phyloP scores from a whole-genome alignment of 1,140 invertebrate genomes.

The Magallana angulata region DNA sequence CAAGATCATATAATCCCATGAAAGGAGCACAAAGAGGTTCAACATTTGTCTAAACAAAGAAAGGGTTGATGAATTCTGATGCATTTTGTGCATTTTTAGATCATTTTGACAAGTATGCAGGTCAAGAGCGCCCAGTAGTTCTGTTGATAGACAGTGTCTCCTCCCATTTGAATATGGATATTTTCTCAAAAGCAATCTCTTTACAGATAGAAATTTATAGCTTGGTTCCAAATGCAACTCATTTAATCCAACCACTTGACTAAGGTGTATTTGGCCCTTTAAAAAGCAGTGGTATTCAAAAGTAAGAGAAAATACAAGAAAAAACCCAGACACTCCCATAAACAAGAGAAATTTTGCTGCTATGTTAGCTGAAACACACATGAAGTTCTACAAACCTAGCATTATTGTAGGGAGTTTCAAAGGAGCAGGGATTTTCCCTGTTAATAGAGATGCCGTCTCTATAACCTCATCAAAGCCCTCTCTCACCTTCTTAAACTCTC shows the following conservation, averaged over 20 bases:
- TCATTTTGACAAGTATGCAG: constrained; percentile 53
- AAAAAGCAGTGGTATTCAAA: constrained; percentile 48
- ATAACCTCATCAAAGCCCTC: background rate
- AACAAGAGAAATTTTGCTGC: constrained; percentile 56
- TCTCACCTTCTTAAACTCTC: background rate
- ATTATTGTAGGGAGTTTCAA: constrained; percentile 43
- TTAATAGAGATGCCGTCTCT: background rate
- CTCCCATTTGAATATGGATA: constrained; percentile 43
- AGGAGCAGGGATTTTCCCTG: background rate
- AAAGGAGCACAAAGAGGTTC: constrained; percentile 41
- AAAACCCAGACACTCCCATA: constrained; percentile 49
- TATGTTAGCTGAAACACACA: constrained; percentile 56
- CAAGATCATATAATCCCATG: constrained; percentile 37
- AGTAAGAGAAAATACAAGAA: constrained; percentile 37
- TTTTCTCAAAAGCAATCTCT: constrained; percentile 44
- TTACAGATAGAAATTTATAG: constrained; percentile 55
- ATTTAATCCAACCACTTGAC: constrained; percentile 59
- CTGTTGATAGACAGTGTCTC: constrained; percentile 60
- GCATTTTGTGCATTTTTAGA: too few species aligned
- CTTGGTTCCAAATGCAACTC: constrained; percentile 59
- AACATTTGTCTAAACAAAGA: constrained; percentile 31
- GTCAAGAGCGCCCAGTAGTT: constrained; percentile 51
- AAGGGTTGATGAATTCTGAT: too few species aligned
- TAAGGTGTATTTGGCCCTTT: constrained; percentile 56
- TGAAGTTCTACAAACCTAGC: constrained; percentile 54